Evolutionary conservation across 2,888 invertebrate genomes (phyloP).

Genomic region (Folsomia candida): DNA sequence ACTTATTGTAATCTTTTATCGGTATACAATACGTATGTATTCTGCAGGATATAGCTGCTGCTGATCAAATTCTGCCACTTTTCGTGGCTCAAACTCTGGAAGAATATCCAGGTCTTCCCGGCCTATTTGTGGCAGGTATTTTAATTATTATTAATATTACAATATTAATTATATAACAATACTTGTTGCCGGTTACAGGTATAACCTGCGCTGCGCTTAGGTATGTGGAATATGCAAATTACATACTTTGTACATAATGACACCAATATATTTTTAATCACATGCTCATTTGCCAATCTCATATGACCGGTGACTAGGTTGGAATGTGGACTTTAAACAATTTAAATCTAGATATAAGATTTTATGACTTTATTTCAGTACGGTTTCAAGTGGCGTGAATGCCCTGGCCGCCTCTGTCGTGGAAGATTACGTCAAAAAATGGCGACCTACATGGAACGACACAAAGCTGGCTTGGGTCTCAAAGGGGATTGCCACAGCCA

Average conservation of each 20-base stretch:
- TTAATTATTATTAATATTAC: neutral
- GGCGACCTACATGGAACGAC: constrained; percentile 52
- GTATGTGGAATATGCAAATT: no score
- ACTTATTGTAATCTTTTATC: neutral
- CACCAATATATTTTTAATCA: neutral
- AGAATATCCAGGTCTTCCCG: constrained; percentile 73
- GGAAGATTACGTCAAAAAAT: constrained; percentile 70
- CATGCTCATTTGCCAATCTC: neutral
- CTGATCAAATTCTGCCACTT: constrained; percentile 81
- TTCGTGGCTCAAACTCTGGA: constrained; percentile 85
- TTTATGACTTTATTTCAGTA: constrained; percentile 60
- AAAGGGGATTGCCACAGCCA: constrained; percentile 63
- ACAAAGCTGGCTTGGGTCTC: constrained; percentile 68
- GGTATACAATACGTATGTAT: neutral
- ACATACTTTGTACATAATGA: neutral
- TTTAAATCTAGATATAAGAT: neutral
- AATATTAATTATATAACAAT: neutral
- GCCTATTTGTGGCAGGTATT: constrained; percentile 84
- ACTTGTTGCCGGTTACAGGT: no score
- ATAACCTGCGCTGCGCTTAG: neutral
- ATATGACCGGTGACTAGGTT: neutral
- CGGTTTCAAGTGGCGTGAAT: constrained; percentile 92
- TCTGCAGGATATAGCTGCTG: constrained; percentile 63
- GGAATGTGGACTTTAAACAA: no score
- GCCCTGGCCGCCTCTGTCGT: constrained; percentile 87